phyloP scores from a whole-genome alignment of 2,797 vertebrate species.

The Holocentrus rufus region DNA sequence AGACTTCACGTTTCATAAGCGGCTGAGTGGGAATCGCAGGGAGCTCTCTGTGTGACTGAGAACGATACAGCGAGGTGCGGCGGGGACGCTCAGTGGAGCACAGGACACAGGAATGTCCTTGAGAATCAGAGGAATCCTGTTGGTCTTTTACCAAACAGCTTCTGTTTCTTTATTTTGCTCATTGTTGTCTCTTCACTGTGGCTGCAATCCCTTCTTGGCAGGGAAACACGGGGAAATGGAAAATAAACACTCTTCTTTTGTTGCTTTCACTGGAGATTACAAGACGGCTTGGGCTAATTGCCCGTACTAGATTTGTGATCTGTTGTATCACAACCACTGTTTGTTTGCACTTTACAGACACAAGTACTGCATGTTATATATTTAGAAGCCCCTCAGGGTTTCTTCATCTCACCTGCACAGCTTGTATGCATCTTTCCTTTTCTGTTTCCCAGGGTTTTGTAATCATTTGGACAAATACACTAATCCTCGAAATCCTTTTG shows the following conservation, averaged over 20 bases:
- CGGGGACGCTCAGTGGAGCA: constrained; percentile 35
- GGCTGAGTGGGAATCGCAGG: constrained; percentile 57
- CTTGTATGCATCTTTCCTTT: too few species aligned
- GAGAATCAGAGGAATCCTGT: constrained; percentile 62
- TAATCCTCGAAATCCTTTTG: too few species aligned
- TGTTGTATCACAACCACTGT: neutral
- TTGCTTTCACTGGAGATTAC: constrained; percentile 52
- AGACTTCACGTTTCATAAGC: constrained; percentile 63
- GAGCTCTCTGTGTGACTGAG: constrained; percentile 50
- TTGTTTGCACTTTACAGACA: too few species aligned
- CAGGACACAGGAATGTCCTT: constrained; percentile 69
- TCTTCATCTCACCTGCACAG: too few species aligned
- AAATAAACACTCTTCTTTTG: constrained; percentile 52
- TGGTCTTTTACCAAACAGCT: constrained; percentile 58
- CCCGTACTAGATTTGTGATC: neutral
- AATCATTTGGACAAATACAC: too few species aligned
- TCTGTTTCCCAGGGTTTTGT: too few species aligned
- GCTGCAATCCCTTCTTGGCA: constrained; percentile 67
- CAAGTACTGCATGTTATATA: too few species aligned
- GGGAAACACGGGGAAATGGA: constrained; percentile 38
- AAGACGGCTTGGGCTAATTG: constrained; percentile 15
- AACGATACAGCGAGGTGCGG: constrained; percentile 42
- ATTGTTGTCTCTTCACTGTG: constrained; percentile 34
- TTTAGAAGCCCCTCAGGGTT: too few species aligned
- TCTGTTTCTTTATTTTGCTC: constrained; percentile 42